These are phyloP conservation scores for Endotricha flammealis DNA, from an alignment of 2,888 invertebrate species.

Conservation along the genomic window DNA sequence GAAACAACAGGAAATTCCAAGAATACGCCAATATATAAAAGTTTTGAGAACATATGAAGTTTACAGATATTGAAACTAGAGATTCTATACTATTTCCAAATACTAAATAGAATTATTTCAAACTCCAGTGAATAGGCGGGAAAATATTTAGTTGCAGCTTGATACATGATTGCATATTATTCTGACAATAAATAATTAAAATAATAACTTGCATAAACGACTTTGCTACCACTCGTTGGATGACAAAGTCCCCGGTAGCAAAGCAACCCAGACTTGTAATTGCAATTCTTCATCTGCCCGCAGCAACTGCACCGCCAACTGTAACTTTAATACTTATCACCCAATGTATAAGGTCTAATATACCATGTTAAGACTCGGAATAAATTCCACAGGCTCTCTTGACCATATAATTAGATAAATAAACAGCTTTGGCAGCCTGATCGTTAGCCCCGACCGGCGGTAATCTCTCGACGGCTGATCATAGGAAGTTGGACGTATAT, in stretches of 20 bases:
- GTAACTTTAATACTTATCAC: not conserved
- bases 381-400: constrained; percentile 15
- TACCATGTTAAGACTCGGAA: not conserved
- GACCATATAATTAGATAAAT: constrained; percentile 34
- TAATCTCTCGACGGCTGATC: constrained; percentile 15
- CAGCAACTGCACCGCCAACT: not conserved
- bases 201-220: not conserved
- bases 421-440: constrained; percentile 24
- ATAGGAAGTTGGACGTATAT: constrained; percentile 6
- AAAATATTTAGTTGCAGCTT: too few relatives aligned
- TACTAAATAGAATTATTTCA: too few relatives aligned
- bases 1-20: too few relatives aligned
- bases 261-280: not conserved
- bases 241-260: constrained; percentile 2
- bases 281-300: constrained; percentile 7
- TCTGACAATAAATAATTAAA: too few relatives aligned
- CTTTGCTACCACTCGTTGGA: constrained; percentile 8
- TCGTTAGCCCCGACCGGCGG: constrained; percentile 12
- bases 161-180: too few relatives aligned
- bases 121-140: too few relatives aligned
- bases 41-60: too few relatives aligned
- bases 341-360: not conserved
- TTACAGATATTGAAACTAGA: too few relatives aligned
- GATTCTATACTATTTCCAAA: too few relatives aligned
- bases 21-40: too few relatives aligned